phyloP scores from a whole-genome alignment of 2,113 vertebrate species.

The Callionymus lyra region DNA sequence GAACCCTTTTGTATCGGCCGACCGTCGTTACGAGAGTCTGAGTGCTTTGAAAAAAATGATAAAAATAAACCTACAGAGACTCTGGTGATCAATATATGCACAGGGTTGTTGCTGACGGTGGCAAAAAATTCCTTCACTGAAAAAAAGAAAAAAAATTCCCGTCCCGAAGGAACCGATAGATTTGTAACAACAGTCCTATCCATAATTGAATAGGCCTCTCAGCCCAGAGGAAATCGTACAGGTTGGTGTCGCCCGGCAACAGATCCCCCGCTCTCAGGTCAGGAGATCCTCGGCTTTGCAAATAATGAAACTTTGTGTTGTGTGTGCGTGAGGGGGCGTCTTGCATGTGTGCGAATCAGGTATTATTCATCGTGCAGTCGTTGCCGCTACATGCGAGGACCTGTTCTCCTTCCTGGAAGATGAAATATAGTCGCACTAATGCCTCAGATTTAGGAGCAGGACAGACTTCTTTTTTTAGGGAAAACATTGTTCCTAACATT shows the following conservation, averaged over 20 bases:
- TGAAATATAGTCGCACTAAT: no score
- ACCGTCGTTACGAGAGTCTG: conserved; percentile 44
- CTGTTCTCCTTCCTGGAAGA: no score
- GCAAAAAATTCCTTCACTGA: no score
- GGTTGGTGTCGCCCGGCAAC: conserved; percentile 7
- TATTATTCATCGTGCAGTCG: no score
- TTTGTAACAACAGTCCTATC: neutral
- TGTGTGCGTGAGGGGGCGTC: neutral
- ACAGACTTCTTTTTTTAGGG: no score
- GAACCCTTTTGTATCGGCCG: conserved; percentile 48
- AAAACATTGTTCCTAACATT: no score
- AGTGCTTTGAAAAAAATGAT: conserved; percentile 13
- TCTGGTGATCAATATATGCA: conserved; percentile 14
- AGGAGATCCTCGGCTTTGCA: conserved; percentile 9
- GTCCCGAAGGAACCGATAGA: neutral
- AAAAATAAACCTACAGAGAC: conserved; percentile 1
- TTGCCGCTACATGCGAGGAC: no score
- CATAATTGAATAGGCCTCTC: conserved; percentile 9
- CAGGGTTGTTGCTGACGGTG: conserved; percentile 10
- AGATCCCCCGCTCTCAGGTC: conserved; percentile 11
- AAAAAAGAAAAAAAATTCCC: no score
- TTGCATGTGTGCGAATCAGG: conserved; percentile 5
- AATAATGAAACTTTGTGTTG: conserved; percentile 18
- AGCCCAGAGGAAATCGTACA: conserved; percentile 7
- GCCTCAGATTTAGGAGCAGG: no score